phyloP scores from a whole-genome alignment of 2,888 invertebrate genomes.

The Agapetus fuscipes region DNA sequence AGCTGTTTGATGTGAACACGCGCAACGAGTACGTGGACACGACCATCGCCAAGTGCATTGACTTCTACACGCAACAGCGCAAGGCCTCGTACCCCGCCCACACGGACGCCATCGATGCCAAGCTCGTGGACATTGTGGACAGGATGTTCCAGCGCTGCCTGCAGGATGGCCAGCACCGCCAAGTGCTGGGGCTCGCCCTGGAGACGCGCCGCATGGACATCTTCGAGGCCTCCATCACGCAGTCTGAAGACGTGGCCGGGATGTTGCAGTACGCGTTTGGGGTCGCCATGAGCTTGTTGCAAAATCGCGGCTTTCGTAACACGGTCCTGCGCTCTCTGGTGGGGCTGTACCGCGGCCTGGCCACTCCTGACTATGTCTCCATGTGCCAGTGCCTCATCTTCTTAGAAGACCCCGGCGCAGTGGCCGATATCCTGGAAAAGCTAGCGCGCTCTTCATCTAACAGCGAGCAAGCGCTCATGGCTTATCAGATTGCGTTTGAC shows the following conservation, averaged over 20 bases:
- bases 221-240: slow-evolving; percentile 84
- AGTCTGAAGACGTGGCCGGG: slow-evolving; percentile 80
- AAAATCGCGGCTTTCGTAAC: slow-evolving; percentile 88
- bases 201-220: slow-evolving; percentile 97
- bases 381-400: slow-evolving; percentile 98
- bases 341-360: slow-evolving; percentile 77
- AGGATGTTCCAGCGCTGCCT: slow-evolving; percentile 95
- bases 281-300: slow-evolving; percentile 93
- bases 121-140: slow-evolving; percentile 89
- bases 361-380: slow-evolving; percentile 93
- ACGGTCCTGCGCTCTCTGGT: slow-evolving; percentile 84
- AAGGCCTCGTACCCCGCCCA: slow-evolving; percentile 63
- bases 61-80: slow-evolving; percentile 87
- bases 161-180: slow-evolving; percentile 88
- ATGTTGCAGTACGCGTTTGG: slow-evolving; percentile 95
- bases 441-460: slow-evolving; percentile 58
- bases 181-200: slow-evolving; percentile 91
- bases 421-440: slow-evolving; percentile 87
- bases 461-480: slow-evolving; percentile 80
- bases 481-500: slow-evolving; percentile 98
- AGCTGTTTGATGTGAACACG: slow-evolving; percentile 89
- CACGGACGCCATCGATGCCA: slow-evolving; percentile 62
- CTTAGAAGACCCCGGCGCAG: slow-evolving; percentile 85
- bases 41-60: slow-evolving; percentile 94
- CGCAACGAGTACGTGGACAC: slow-evolving; percentile 95